These are phyloP conservation scores for Pterocles orientalis DNA, from an alignment of 2,113 vertebrate genomes.

Conservation along the genomic window DNA sequence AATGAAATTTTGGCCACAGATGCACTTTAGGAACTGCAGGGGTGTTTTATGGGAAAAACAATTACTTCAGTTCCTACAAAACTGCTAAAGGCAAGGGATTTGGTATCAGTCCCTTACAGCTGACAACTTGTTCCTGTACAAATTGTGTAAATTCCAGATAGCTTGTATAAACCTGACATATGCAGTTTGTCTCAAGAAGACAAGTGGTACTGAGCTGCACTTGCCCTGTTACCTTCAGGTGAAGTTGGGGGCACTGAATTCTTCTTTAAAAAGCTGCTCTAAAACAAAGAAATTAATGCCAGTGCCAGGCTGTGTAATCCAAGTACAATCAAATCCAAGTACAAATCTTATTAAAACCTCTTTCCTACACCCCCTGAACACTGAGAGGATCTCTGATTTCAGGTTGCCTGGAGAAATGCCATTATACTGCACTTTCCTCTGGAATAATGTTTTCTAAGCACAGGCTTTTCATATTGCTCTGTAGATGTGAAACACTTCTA, in stretches of 20 bases:
- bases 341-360: background rate
- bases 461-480: accelerated
- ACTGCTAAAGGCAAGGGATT: background rate
- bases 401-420: background rate
- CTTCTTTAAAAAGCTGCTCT: background rate
- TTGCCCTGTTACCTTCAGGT: background rate
- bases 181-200: background rate
- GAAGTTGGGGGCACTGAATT: background rate
- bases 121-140: background rate
- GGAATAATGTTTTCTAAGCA: background rate
- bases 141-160: background rate
- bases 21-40: background rate
- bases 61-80: background rate
- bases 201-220: background rate
- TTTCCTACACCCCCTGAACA: background rate
- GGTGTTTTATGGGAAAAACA: background rate
- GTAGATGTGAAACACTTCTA: background rate
- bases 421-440: background rate
- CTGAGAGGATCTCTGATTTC: background rate
- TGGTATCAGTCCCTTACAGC: constrained; percentile 22
- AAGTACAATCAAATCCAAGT: background rate
- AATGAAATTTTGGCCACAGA: background rate
- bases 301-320: background rate
- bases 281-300: background rate
- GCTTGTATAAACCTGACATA: background rate